Evolutionary conservation across 2,797 vertebrate species (phyloP), one percentile per base, ranked within the genome.

Genomic region (Galaxias olidus): DNA sequence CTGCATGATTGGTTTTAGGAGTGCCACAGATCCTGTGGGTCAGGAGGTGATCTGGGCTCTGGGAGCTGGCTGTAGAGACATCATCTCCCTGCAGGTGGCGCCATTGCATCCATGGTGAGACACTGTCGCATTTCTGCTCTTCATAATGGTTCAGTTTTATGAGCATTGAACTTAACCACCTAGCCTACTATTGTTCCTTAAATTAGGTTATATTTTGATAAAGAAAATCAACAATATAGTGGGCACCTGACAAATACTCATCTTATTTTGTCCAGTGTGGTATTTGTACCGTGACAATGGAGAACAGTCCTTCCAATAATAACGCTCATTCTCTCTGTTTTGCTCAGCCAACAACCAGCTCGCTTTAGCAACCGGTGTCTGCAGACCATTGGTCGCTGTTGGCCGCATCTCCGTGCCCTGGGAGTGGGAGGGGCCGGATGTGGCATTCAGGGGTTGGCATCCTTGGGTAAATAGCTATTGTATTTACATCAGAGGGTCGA

Each of bases 1-100:
- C 1, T 48, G 14, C 61, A 11, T 59, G 10, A 68, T 40, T 59
- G 30, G 30, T 79, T 54, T 14, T 81, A 99, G 98, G 88, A 99
- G 98, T 51, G 94, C 96, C 53, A 98, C 98, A 0, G 98, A 99
- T 76, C 98, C 98, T 0, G 98, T 99, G 6, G 96, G 97, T 73
- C 97, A 98, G 46, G 97, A 99, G 66, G 98, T 98, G 49, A 98
- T 99, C 81, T 99, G 98, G 98, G 97, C 98, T 8, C 89, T 99
- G 0, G 97, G 98, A 20, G 98, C 98, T 46, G 98, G 98, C 69
- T 99, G 97, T 82, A 94, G 97, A 89, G 98, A 99, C 89, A 98
- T 99, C 51, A 98, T 99, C 85, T 99, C 98, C 72, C 92, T 99
- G 44, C 98, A 99, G 88, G 98, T 99, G 77, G 96, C 98, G 0